Evolutionary conservation across 2,888 invertebrate species (phyloP).

Genomic region (Ischnus inquisitorius): DNA sequence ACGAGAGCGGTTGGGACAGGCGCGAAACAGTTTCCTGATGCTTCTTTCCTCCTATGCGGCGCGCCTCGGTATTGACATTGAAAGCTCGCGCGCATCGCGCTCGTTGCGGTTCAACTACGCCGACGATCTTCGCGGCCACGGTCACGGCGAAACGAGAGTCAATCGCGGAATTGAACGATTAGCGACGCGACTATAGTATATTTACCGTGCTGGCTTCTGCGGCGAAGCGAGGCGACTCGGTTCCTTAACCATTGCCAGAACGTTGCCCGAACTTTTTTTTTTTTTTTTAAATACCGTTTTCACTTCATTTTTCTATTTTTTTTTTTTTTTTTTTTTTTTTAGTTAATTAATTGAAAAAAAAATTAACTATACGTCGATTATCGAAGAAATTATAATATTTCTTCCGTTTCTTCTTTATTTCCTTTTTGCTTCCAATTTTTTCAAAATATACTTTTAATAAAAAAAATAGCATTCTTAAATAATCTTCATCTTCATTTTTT

Average conservation of each 20-base stretch:
- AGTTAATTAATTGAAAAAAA: too few relatives aligned
- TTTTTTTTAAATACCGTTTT: neutral
- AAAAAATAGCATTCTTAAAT: too few relatives aligned
- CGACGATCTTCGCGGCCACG: constrained; percentile 18
- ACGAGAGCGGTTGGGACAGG: neutral
- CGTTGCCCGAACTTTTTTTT: neutral
- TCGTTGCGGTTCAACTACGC: neutral
- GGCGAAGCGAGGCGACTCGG: neutral
- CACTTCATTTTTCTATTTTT: too few relatives aligned
- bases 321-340: too few relatives aligned
- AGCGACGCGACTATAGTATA: neutral
- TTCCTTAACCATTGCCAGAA: neutral
- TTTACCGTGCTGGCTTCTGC: neutral
- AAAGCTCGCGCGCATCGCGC: neutral
- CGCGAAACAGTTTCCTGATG: constrained; percentile 27
- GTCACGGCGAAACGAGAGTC: constrained; percentile 14
- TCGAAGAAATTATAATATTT: too few relatives aligned
- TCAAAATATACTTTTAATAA: too few relatives aligned
- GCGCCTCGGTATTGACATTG: neutral
- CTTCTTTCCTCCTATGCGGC: neutral
- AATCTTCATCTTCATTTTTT: too few relatives aligned
- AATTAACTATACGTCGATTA: too few relatives aligned
- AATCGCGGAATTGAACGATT: neutral
- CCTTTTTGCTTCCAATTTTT: too few relatives aligned
- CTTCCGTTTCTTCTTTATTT: too few relatives aligned